Percentiles rank a stretch among this genome's conserved stretches.
These are phyloP conservation scores for Esox niger DNA, from an alignment of 2,113 vertebrate genomes.

Conservation along the genomic window DNA sequence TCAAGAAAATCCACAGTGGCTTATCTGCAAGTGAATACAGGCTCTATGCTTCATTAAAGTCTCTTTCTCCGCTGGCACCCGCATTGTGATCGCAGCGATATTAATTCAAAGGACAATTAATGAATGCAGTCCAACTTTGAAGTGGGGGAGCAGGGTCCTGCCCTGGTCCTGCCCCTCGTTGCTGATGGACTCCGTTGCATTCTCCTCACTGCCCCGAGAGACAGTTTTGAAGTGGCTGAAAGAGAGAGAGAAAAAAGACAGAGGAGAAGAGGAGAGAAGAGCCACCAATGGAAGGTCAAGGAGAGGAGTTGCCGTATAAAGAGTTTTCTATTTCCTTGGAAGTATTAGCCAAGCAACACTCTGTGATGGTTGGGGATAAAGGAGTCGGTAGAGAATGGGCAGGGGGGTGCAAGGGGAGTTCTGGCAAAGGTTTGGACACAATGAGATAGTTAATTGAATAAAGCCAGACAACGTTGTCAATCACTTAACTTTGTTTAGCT, in stretches of 20 bases:
- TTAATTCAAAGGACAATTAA: slow-evolving; percentile 99
- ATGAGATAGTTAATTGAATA: slow-evolving; percentile 99
- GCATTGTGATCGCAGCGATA: slow-evolving; percentile 99
- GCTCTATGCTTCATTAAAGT: slow-evolving; percentile 99
- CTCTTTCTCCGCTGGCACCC: slow-evolving; percentile 97
- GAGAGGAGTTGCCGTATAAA: slow-evolving; percentile 93
- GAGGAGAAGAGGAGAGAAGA: slow-evolving; percentile 96
- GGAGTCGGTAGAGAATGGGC: slow-evolving; percentile 65
- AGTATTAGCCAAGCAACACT: slow-evolving; percentile 99
- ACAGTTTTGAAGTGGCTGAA: slow-evolving; percentile 97
- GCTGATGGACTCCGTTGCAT: slow-evolving; percentile 95
- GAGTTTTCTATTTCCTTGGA: slow-evolving; percentile 97
- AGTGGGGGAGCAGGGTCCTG: slow-evolving; percentile 92
- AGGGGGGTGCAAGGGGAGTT: slow-evolving; percentile 65
- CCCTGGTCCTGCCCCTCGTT: slow-evolving; percentile 90
- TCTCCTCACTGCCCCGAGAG: slow-evolving; percentile 93
- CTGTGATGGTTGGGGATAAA: slow-evolving; percentile 76
- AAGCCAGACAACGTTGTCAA: slow-evolving; percentile 99
- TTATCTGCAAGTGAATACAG: slow-evolving; percentile 99
- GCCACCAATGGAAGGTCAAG: slow-evolving; percentile 95
- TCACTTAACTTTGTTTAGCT: slow-evolving; percentile 94
- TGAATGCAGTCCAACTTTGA: slow-evolving; percentile 99
- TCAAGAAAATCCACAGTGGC: slow-evolving; percentile 81
- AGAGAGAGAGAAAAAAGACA: slow-evolving; percentile 95
- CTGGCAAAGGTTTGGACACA: slow-evolving; percentile 83